Evolutionary conservation across 2,113 vertebrate species (phyloP), one percentile per base, ranked within the genome.

Genomic region (Heterotis niloticus): DNA sequence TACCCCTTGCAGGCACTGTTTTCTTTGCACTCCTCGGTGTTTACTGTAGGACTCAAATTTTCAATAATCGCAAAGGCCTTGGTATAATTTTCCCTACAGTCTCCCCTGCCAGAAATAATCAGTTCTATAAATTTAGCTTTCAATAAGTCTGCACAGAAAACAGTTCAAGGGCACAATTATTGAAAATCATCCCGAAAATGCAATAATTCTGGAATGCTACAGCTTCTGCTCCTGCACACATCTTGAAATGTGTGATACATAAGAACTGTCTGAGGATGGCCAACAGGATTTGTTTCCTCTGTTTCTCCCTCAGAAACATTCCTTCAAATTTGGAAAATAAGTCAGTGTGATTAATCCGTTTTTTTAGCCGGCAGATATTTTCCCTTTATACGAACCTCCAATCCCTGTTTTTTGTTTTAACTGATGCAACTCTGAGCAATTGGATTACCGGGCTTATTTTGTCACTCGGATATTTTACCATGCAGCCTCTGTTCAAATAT

Each of bases 391-490:
- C 20, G n/a, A 79, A 28, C 17, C 78, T 23, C n/a, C n/a, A 75
- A 64, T 56, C 44, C 44, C 60, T 52, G 23, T 67, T 65, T n/a
- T 34, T 80, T 79, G 69, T 79, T 80, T 80, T 80, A 77, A 84
- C 83, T 83, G 85, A 88, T 83, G 80, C 60, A 79, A 75, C 72
- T 66, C 56, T 75, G 66, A 85, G 76, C 80, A 84, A 82, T 73
- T 84, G 75, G 75, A 85, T 82, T 81, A 83, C 60, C 76, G 75
- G 26, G 57, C 62, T 83, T 69, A 68, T 83, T 86, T 26, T 84
- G 80, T 79, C 81, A 74, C 23, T n/a, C 71, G 79, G 29, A 64
- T 79, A 83, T 79, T 81, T 84, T 79, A 82, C 80, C 83, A 85
- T 80, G 82, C 79, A 75, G 78, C 79, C 80, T 82, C 74, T 82